These are phyloP conservation scores for Anniella stebbinsi DNA, from an alignment of 2,797 vertebrate genomes.

Conservation along the genomic window DNA sequence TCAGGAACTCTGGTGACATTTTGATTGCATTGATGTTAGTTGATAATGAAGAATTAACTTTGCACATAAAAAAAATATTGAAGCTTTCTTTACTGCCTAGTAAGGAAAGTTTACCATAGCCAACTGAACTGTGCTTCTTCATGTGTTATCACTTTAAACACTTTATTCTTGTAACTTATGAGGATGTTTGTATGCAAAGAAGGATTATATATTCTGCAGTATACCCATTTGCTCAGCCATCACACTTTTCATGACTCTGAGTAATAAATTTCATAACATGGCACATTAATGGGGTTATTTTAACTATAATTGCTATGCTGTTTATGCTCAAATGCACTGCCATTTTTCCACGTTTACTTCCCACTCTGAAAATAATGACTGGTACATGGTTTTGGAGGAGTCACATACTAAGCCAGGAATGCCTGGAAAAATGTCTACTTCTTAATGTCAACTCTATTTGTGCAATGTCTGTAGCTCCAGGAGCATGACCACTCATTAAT, in stretches of 20 bases:
- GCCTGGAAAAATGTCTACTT: constrained; percentile 57
- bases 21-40: constrained; percentile 68
- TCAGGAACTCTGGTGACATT: constrained; percentile 70
- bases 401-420: constrained; percentile 64
- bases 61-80: constrained; percentile 72
- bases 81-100: constrained; percentile 61
- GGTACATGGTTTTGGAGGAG: constrained; percentile 53
- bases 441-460: constrained; percentile 68
- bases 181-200: constrained; percentile 69
- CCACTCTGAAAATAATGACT: constrained; percentile 60
- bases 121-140: constrained; percentile 65
- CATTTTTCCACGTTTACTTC: constrained; percentile 56
- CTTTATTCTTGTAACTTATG: constrained; percentile 74
- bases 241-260: constrained; percentile 60
- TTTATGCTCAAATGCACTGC: constrained; percentile 65
- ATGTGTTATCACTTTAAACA: constrained; percentile 60
- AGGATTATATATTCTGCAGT: constrained; percentile 67
- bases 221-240: constrained; percentile 61
- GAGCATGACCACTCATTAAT: background rate
- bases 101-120: constrained; percentile 68
- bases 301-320: constrained; percentile 58
- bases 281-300: constrained; percentile 71
- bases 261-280: constrained; percentile 67
- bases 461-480: background rate
- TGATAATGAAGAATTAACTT: constrained; percentile 75